Evolutionary conservation across 2,113 vertebrate species (phyloP), one percentile per base, ranked within the genome.

Genomic region (Clarias gariepinus): DNA sequence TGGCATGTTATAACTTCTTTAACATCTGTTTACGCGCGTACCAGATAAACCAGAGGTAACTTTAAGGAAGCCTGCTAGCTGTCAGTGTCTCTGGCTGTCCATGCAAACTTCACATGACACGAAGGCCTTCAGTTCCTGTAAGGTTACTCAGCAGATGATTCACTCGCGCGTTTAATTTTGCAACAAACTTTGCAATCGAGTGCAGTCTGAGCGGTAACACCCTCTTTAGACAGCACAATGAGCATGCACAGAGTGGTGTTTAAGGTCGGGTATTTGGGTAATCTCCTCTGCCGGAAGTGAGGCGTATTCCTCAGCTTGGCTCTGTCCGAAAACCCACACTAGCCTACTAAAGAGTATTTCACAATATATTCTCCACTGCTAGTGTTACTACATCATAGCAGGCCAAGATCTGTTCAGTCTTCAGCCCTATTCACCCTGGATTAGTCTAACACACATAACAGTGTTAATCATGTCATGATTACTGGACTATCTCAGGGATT

Each of bases 21-120:
- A 23, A 19, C 25, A 55, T 12, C 12, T 69, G 47, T 69, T 83
- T 57, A 55, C 8, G 13, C 57, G 2, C 21, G 33, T 15, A 30
- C 9, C 25, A 13, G 60, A 69, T n/a, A 33, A 33, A 83, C 11
- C 11, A 12, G 7, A 55, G 18, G 60, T 84, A 30, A 33, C n/a
- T 77, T 71, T 52, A 28, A 6, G 47, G 3, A 33, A 18, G 13
- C 13, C 69, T 61, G 84, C 74, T 78, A 78, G 73, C 84, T 79
- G 84, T 79, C 41, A 57, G 23, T 57, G 11, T 64, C 13, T 64
- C 15, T 60, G 0, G 63, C 25, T 16, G 47, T 63, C 8, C 69
- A 63, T 77, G 73, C n/a, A 33, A 80, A 68, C 84, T 80, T 86
- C 30, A 69, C 76, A 69, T 80, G 84, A 86, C 76, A 41, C 5